Evolutionary conservation across 1,140 invertebrate genomes (phyloP), one percentile per base, ranked within the genome.

Genomic region (Drosophila albomicans): DNA sequence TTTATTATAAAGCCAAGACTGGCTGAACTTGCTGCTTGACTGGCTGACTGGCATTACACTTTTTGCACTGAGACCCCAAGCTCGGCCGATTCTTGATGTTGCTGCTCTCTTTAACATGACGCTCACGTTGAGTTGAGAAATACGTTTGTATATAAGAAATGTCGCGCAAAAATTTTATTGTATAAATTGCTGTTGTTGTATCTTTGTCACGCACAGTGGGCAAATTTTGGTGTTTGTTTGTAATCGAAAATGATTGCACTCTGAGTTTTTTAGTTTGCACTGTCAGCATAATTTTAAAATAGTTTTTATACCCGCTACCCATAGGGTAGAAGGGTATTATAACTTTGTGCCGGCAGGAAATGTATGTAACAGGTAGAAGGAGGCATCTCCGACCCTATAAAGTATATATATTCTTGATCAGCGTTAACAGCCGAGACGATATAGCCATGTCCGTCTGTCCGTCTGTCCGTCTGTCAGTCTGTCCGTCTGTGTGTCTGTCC

Each of bases 61-160:
- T 77, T 82, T 79, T 79, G 79, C 79, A 81, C 78, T 73, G 54
- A 69, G 35, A 75, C 43, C 38, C 25, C 38, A 32, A 46, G 52
- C 68, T 70, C 66, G 56, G 20, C 58, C 49, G 43, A 77, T 88
- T 82, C 69, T 65, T 62, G 38, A 30, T 56, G 35, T 62, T 61
- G 61, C 1, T 59, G 52, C 35, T 69, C 73, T 78, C 67, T 84
- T 87, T 84, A 38, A 57, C 59, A 87, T 87, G 84, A 80, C 77
- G 80, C 80, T 82, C 82, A 87, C 84, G 82, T 87, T 76, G 69
- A 52, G 65, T 75, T 75, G 66, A 62, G 77, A 88, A 79, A 88
- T 81, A 71, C 61, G 62, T 63, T 64, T 56, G 65, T 86, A 66
- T 78, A 75, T 74, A 78, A 68, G 61, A 75, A 68, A 76, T 82